Conservation (phyloP, 2,888 invertebrate genomes). For the Thumatha senex region DNA sequence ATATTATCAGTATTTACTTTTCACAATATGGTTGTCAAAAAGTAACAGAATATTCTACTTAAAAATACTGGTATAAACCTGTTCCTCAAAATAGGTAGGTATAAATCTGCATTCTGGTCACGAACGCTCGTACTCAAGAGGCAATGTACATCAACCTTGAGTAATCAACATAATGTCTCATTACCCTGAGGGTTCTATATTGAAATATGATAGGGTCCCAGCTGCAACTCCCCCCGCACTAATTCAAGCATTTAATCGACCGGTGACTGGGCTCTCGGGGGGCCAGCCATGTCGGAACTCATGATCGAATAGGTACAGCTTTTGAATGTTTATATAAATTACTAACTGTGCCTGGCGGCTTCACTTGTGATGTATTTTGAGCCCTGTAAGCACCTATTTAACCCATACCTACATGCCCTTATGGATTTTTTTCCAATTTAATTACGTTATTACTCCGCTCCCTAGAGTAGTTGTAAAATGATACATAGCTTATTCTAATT, state of each 20-base stretch:
- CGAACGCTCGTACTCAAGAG: conserved; percentile 30
- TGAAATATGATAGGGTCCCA: conserved; percentile 67
- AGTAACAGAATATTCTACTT: too few species aligned
- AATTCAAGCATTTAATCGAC: conserved; percentile 64
- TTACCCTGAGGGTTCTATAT: conserved; percentile 43
- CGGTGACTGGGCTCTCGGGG: conserved; percentile 27
- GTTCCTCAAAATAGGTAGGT: not conserved
- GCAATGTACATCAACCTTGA: conserved; percentile 37
- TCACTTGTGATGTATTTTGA: too few species aligned
- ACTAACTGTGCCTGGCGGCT: too few species aligned
- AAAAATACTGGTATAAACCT: too few species aligned
- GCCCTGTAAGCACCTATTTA: too few species aligned
- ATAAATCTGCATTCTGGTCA: conserved; percentile 23
- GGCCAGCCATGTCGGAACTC: conserved; percentile 3
- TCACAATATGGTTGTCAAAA: too few species aligned
- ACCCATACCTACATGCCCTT: too few species aligned
- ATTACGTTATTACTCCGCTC: too few species aligned
- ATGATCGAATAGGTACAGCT: not conserved
- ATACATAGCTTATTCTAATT: too few species aligned
- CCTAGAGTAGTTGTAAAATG: too few species aligned
- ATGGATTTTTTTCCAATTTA: too few species aligned
- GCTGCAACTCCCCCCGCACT: conserved; percentile 56
- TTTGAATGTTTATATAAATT: conserved; percentile 2
- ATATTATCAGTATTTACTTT: too few species aligned
- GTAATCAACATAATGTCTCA: conserved; percentile 40